Evolutionary conservation across 2,888 invertebrate genomes (phyloP), one percentile per base, ranked within the genome.

Genomic region (Eilema griseolum): DNA sequence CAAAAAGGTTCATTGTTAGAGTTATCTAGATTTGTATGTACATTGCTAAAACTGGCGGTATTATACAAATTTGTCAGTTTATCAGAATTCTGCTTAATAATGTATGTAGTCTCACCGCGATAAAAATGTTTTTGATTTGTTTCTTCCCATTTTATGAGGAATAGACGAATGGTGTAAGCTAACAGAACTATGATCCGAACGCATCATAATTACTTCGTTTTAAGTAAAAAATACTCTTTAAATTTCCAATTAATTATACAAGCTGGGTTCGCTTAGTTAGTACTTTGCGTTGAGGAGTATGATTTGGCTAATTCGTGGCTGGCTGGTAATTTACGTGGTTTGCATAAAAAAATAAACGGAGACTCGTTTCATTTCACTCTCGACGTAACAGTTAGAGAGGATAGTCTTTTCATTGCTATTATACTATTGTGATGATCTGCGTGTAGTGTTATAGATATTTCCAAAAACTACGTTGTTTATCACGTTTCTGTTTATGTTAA

Each of bases 41-140:
- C 16, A 46, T 64, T 60, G 52, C 24, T n/a, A 33, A 67, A 66
- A 72, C 77, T 75, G 70, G 73, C 72, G 57, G 72, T 70, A 73
- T 78, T 78, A 75, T 68, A 77, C 69, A 76, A 86, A 85, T 85
- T 88, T 85, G 85, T 82, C 81, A 83, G 85, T 85, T 88, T 89
- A 88, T 86, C 86, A 88, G 80, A 77, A 78, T 76, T 80, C 75
- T 79, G 78, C 83, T 89, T 87, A 87, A 90, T 91, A 90, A 90
- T 90, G 88, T 90, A 90, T 90, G 90, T 89, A 87, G 83, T 81
- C 77, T 78, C 67, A 69, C 87, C 88, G 83, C 88, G 85, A 83
- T 85, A 88, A 88, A 89, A 91, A 88, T 86, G 85, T 86, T 87
- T 90, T 89, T 90, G 90, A 90, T 90, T 91, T 88, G 86, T 86